Evolutionary conservation across 2,113 vertebrate species (phyloP), one percentile per base, ranked within the genome.

Genomic region (Peromyscus maniculatus): DNA sequence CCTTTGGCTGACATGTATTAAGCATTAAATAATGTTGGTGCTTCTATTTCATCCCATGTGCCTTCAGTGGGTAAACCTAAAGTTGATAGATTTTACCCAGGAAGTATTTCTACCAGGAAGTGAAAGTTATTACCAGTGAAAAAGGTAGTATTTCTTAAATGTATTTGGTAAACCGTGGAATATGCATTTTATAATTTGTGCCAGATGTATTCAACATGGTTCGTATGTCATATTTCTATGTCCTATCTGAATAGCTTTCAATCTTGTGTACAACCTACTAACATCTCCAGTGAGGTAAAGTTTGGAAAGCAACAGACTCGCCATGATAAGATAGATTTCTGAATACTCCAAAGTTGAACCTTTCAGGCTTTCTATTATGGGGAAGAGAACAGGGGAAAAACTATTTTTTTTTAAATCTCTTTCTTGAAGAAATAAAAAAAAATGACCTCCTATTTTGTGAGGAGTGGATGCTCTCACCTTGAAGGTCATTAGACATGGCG

Each of bases 31-130:
- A 80, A 95, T 66, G 52, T 39, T 91, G 49, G 39, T 52, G 86
- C 46, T 93, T 93, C 49, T 75, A 13, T 88, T 93, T 95, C 87
- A 88, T 90, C 89, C 10, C 12, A 71, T 92, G 86, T 1, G 24
- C 22, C 88, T 83, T 91, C 33, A 88, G 33, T 74, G 8, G 28
- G 49, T 97, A 80, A 82, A 80, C 11, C 8, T 64, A 67, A 93
- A 93, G 93, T 71, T 57, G 39, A 52, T 59, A 79, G n/a, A 67
- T 26, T 69, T 69, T 91, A 79, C 3, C 69, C 72, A 91, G 13
- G 88, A 86, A 93, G 79, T n/a, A 55, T 71, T 96, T 95, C 74
- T 91, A 80, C n/a, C 17, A 46, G 26, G 33, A 46, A 57, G 43
- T 82, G n/a, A 87, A 86, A 95, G 5, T 39, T 71, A 31, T 82